A percentile compares a stretch with the other conserved stretches of the same genome.
Evolutionary conservation across 2,797 vertebrate species (phyloP).

Genomic region (Meda fulgida): DNA sequence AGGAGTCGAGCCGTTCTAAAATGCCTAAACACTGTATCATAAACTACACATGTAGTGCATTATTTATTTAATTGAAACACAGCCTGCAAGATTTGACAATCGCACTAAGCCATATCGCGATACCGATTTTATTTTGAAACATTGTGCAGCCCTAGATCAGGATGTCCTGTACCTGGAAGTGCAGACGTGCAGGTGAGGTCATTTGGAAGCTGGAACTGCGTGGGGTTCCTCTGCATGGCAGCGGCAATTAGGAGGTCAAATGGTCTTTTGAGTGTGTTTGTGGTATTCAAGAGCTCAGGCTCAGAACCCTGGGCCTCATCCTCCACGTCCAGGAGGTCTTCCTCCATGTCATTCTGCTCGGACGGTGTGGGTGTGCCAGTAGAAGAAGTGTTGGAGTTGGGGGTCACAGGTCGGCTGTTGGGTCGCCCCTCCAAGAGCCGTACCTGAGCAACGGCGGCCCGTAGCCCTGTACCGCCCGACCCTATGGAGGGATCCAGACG

Average conservation of each 20-base stretch:
- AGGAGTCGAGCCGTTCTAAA: neutral
- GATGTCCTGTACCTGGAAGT: conserved; percentile 86
- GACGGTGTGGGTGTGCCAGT: conserved; percentile 90
- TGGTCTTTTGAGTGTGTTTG: conserved; percentile 85
- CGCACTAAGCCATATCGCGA: fast-evolving
- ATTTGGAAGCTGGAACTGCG: conserved; percentile 96
- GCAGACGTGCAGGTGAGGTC: conserved; percentile 97
- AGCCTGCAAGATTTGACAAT: neutral
- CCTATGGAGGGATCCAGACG: conserved; percentile 74
- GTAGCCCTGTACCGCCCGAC: conserved; percentile 70
- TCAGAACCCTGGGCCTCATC: conserved; percentile 88
- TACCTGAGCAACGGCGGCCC: conserved; percentile 87
- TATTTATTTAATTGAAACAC: neutral
- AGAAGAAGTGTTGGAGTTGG: conserved; percentile 93
- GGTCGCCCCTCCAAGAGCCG: conserved; percentile 91
- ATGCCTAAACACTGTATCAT: neutral
- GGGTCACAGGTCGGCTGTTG: conserved; percentile 93
- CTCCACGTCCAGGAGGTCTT: conserved; percentile 90
- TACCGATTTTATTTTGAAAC: neutral
- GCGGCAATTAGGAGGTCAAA: conserved; percentile 97
- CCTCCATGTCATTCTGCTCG: conserved; percentile 93
- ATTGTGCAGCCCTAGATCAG: neutral
- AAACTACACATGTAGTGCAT: neutral
- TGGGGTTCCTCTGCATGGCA: conserved; percentile 97
- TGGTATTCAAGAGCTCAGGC: conserved; percentile 81